Conservation (phyloP, 2,113 vertebrate species). For the Progne subis region DNA sequence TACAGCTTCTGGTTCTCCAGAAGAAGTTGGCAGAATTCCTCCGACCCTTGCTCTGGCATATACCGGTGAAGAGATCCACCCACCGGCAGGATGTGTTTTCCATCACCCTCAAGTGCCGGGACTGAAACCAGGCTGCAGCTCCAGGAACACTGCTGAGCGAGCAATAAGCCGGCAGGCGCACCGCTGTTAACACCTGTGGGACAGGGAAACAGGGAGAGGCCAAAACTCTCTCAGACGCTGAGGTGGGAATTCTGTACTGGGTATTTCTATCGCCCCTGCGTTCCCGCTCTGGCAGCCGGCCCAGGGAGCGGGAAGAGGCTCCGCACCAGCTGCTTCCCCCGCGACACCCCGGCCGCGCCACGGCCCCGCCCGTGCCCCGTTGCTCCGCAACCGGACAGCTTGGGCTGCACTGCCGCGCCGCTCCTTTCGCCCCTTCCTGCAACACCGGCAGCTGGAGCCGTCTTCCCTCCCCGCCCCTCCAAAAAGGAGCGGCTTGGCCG, state of each 20-base stretch:
- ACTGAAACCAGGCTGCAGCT: neutral
- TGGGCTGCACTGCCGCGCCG: accelerated
- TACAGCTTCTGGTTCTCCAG: neutral
- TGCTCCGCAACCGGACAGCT: neutral
- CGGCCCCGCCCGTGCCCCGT: neutral
- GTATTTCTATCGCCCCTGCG: accelerated
- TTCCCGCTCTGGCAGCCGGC: accelerated
- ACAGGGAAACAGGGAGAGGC: no score
- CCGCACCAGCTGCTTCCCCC: neutral
- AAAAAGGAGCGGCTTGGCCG: accelerated
- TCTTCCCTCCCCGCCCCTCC: accelerated
- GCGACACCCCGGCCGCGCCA: neutral
- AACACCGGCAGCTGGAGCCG: no score
- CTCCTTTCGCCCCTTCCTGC: neutral
- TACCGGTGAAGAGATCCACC: neutral
- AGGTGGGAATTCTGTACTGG: accelerated
- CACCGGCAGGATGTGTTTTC: neutral
- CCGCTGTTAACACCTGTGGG: neutral
- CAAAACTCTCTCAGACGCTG: neutral
- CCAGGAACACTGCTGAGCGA: neutral
- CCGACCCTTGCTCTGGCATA: neutral
- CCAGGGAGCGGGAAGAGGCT: neutral
- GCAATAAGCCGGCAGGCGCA: neutral
- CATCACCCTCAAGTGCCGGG: neutral
- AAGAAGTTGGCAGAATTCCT: neutral